These are phyloP conservation scores for Calephelis nemesis DNA, from an alignment of 1,140 invertebrate genomes.

Conservation along the genomic window DNA sequence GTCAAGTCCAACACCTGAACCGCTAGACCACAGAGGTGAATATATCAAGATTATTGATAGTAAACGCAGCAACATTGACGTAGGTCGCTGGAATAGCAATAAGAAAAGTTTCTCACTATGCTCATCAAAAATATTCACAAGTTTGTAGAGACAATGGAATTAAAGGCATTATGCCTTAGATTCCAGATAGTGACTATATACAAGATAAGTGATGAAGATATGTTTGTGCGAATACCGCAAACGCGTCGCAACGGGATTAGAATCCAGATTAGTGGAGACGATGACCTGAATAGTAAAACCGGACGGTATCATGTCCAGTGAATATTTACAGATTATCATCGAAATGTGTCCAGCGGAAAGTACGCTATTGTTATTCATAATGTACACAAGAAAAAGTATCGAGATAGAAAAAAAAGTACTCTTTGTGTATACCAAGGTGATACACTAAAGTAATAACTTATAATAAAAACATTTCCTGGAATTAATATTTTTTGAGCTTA, in stretches of 20 bases:
- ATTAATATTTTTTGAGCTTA: no score
- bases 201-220: slow-evolving; percentile 26
- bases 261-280: slow-evolving; percentile 58
- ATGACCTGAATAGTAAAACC: slow-evolving; percentile 50
- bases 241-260: slow-evolving; percentile 47
- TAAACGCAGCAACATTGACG: neutral
- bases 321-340: slow-evolving; percentile 22
- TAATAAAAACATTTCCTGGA: no score
- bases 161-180: slow-evolving; percentile 34
- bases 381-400: neutral
- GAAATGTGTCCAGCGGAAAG: neutral
- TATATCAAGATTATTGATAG: no score
- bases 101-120: neutral
- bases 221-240: slow-evolving; percentile 37
- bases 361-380: no score
- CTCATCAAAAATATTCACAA: slow-evolving; percentile 3
- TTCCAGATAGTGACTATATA: slow-evolving; percentile 29
- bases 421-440: no score
- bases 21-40: no score
- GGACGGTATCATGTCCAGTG: slow-evolving; percentile 37
- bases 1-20: no score
- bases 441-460: no score
- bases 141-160: slow-evolving; percentile 26
- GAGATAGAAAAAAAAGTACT: neutral
- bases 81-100: slow-evolving; percentile 4